phyloP scores from a whole-genome alignment of 2,797 vertebrate species.

The Enteromius thamalakanensis region DNA sequence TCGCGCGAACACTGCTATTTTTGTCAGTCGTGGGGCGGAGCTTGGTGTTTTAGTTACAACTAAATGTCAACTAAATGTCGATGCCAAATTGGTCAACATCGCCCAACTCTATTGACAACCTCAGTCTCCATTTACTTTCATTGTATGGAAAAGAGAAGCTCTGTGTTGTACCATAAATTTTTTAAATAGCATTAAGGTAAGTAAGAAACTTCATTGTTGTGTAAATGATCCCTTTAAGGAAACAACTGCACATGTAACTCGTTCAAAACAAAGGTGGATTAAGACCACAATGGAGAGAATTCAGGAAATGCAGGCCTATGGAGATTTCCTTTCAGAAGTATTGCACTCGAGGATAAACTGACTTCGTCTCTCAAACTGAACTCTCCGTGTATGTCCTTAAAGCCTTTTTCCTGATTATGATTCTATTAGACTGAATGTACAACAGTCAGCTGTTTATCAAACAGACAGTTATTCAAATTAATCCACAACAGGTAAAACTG shows the following conservation, averaged over 20 bases:
- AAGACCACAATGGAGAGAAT: background rate
- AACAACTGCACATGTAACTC: background rate
- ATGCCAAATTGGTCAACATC: too few species aligned
- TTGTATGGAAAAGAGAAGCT: background rate
- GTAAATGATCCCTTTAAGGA: background rate
- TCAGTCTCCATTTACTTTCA: background rate
- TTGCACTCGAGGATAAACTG: conserved; percentile 11
- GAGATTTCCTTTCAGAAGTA: conserved; percentile 12
- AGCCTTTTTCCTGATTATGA: conserved; percentile 54
- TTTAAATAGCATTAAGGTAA: background rate
- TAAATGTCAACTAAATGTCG: too few species aligned
- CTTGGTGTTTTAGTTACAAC: too few species aligned
- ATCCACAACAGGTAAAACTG: conserved; percentile 45
- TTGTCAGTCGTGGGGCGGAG: too few species aligned
- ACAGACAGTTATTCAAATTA: conserved; percentile 54
- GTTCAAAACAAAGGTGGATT: conserved; percentile 17
- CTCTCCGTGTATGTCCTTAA: conserved; percentile 62
- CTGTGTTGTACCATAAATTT: background rate
- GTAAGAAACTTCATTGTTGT: background rate
- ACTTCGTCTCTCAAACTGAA: background rate
- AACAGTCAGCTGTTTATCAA: conserved; percentile 51
- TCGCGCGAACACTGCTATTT: too few species aligned
- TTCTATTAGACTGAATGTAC: conserved; percentile 35
- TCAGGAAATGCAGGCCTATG: background rate
- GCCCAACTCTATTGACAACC: too few species aligned